phyloP scores from a whole-genome alignment of 2,888 invertebrate genomes.

The Dasysyrphus tricinctus region DNA sequence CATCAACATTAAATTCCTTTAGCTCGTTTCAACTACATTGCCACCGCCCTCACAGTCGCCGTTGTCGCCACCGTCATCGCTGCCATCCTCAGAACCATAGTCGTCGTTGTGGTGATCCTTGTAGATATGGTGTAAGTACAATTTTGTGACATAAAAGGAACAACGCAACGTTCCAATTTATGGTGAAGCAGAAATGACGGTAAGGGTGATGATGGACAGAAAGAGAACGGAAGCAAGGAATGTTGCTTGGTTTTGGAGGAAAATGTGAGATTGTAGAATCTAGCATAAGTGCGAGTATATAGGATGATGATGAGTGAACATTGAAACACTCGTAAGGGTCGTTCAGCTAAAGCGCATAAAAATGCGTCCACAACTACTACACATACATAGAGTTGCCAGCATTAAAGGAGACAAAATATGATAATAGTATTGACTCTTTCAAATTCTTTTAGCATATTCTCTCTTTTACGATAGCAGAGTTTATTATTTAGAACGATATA shows the following conservation, averaged over 20 bases:
- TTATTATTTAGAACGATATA: conserved; percentile 38
- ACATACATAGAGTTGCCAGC: conserved; percentile 57
- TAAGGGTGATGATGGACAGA: neutral
- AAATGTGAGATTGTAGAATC: conserved; percentile 45
- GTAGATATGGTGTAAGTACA: conserved; percentile 9
- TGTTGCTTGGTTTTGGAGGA: conserved; percentile 35
- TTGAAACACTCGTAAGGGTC: conserved; percentile 55
- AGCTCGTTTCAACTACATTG: conserved; percentile 32
- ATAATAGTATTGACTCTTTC: neutral
- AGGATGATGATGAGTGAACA: conserved; percentile 52
- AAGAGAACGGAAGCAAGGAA: conserved; percentile 51
- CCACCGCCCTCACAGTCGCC: neutral
- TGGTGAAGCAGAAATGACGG: conserved; percentile 11
- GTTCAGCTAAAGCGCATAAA: conserved; percentile 65
- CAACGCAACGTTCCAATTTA: conserved; percentile 69
- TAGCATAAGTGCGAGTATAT: neutral
- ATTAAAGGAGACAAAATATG: conserved; percentile 37
- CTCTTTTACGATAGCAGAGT: too few relatives aligned
- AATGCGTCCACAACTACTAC: conserved; percentile 38
- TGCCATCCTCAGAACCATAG: conserved; percentile 30
- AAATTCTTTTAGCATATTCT: conserved; percentile 4
- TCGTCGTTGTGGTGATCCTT: conserved; percentile 32
- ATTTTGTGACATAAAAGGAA: conserved; percentile 63
- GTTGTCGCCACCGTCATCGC: neutral
- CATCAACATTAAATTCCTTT: conserved; percentile 73